These are phyloP conservation scores for Python bivittatus DNA, from an alignment of 2,113 vertebrate species.

Conservation along the genomic window DNA sequence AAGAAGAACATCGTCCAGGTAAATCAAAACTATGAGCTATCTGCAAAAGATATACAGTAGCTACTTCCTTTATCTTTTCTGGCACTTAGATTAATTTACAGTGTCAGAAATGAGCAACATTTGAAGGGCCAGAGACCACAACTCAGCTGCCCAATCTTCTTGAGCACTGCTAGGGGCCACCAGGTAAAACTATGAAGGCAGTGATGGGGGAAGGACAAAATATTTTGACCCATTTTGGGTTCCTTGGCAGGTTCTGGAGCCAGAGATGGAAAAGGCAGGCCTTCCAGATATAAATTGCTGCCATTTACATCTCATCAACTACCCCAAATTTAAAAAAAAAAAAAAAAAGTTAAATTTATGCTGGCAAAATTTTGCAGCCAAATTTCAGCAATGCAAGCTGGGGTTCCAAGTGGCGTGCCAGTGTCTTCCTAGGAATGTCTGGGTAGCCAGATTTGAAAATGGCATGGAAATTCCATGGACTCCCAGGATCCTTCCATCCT, in stretches of 20 bases:
- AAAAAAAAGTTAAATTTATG: background rate
- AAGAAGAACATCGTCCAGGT: background rate
- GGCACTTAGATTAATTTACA: background rate
- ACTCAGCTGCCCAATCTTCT: background rate
- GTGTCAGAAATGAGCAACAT: background rate
- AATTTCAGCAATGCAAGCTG: background rate
- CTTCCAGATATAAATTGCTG: background rate
- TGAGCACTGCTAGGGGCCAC: background rate
- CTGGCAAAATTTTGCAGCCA: background rate
- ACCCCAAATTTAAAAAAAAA: background rate
- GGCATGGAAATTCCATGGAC: background rate
- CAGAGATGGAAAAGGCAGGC: background rate
- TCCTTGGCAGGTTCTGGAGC: background rate
- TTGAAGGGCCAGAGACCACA: background rate
- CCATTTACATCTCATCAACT: background rate
- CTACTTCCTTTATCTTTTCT: background rate
- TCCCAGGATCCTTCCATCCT: background rate
- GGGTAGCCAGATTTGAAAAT: background rate
- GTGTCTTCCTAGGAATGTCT: background rate
- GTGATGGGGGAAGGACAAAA: background rate
- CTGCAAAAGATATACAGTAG: background rate
- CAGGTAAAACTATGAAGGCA: background rate
- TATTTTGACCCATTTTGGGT: background rate
- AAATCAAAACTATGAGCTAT: background rate
- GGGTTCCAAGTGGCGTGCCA: background rate